Percentiles rank a stretch among this genome's conserved stretches.
Evolutionary conservation across 2,888 invertebrate species (phyloP).

Genomic region (Heliconius hortense): DNA sequence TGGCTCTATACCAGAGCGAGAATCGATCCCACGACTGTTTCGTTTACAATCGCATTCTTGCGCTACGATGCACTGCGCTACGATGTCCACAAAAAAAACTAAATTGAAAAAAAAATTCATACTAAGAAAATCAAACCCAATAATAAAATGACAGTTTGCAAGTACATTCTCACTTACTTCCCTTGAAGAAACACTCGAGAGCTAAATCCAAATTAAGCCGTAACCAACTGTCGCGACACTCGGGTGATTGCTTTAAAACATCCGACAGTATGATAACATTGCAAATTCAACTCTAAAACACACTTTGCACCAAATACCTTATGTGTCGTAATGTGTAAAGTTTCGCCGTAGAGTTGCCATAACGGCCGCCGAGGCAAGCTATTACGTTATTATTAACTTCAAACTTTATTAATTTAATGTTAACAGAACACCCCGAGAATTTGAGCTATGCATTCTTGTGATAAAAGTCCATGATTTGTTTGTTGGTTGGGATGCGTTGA

Average conservation of each 20-base stretch:
- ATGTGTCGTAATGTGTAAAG: conserved; percentile 69
- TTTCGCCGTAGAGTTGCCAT: conserved; percentile 65
- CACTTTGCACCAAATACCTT: conserved; percentile 56
- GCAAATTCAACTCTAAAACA: conserved; percentile 36
- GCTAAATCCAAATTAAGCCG: conserved; percentile 23
- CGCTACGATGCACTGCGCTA: no score
- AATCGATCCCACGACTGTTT: no score
- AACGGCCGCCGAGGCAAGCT: conserved; percentile 56
- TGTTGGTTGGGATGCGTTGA: conserved; percentile 6
- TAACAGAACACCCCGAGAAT: conserved; percentile 38
- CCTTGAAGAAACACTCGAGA: not conserved
- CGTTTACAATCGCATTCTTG: no score
- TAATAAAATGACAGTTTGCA: not conserved
- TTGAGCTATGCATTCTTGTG: conserved; percentile 33
- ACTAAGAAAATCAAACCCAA: no score
- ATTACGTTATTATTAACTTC: conserved; percentile 65
- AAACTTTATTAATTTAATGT: conserved; percentile 58
- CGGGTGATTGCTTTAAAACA: conserved; percentile 27
- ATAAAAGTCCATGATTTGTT: conserved; percentile 24
- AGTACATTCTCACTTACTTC: not conserved
- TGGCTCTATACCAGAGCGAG: no score
- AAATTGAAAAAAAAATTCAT: no score
- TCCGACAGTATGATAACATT: conserved; percentile 27
- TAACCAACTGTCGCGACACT: conserved; percentile 15
- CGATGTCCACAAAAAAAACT: no score